Evolutionary conservation across 2,113 vertebrate species (phyloP).

Genomic region (Prolemur simus): DNA sequence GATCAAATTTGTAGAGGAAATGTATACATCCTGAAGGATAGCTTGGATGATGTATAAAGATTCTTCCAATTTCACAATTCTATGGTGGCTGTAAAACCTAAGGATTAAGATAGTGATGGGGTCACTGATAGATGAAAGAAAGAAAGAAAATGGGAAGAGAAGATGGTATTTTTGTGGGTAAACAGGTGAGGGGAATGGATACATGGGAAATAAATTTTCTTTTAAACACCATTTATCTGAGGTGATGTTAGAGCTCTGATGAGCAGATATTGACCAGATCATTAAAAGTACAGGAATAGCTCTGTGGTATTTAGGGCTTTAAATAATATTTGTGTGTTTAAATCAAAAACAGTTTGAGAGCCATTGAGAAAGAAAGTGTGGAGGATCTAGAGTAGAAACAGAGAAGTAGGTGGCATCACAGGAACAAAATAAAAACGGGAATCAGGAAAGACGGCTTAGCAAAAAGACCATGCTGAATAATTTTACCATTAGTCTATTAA

Average conservation of each 20-base stretch:
- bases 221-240: not conserved
- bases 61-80: not conserved
- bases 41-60: not conserved
- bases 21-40: not conserved
- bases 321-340: not conserved
- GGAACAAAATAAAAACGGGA: not conserved
- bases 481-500: not conserved
- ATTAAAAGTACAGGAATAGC: not conserved
- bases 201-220: not conserved
- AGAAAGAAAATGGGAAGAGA: not conserved
- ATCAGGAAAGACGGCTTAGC: not conserved
- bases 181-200: not conserved
- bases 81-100: not conserved
- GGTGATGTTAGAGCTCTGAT: not conserved
- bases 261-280: not conserved
- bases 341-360: not conserved
- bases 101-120: no score
- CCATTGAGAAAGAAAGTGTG: not conserved
- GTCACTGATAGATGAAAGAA: not conserved
- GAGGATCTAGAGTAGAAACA: not conserved
- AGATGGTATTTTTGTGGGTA: not conserved
- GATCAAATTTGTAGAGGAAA: not conserved
- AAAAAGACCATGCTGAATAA: not conserved
- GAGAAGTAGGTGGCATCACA: not conserved
- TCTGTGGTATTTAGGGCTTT: not conserved